These are phyloP conservation scores for Pachliopta kotzebuea DNA, from an alignment of 2,888 invertebrate species.

Conservation along the genomic window DNA sequence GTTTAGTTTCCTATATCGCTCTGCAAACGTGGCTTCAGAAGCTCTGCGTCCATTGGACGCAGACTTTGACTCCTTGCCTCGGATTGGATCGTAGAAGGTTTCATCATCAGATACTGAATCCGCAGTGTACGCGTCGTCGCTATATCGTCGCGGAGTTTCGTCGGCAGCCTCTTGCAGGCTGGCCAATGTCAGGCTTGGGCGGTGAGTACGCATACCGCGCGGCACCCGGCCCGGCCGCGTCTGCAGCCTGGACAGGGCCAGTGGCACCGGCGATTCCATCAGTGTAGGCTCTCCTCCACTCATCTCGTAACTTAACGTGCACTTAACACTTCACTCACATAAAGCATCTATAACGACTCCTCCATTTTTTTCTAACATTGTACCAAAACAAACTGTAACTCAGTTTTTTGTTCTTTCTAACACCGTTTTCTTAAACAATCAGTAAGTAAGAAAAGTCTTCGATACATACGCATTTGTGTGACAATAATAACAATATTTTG, in stretches of 20 bases:
- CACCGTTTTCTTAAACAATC: conserved; percentile 2
- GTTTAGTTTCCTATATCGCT: conserved; percentile 67
- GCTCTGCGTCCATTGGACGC: conserved; percentile 67
- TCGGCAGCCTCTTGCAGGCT: conserved; percentile 71
- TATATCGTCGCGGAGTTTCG: conserved; percentile 66
- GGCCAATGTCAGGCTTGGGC: conserved; percentile 70
- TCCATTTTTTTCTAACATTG: conserved; percentile 51
- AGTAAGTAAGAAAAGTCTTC: conserved; percentile 5
- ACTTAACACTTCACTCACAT: conserved; percentile 47
- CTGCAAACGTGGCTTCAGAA: conserved; percentile 71
- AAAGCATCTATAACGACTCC: conserved; percentile 41
- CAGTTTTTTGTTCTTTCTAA: not conserved
- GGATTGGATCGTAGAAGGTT: conserved; percentile 55
- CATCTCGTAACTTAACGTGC: conserved; percentile 54
- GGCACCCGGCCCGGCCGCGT: conserved; percentile 54
- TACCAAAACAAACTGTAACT: conserved; percentile 14
- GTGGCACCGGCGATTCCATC: conserved; percentile 73
- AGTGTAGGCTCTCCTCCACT: conserved; percentile 68
- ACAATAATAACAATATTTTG: conserved; percentile 1
- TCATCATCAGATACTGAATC: conserved; percentile 68
- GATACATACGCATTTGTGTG: conserved; percentile 18
- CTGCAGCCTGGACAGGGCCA: conserved; percentile 69
- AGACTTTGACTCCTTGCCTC: conserved; percentile 49
- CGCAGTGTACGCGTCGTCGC: conserved; percentile 58
- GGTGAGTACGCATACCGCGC: conserved; percentile 59